Evolutionary conservation across 1,140 invertebrate species (phyloP).

Genomic region (Apis cerana): DNA sequence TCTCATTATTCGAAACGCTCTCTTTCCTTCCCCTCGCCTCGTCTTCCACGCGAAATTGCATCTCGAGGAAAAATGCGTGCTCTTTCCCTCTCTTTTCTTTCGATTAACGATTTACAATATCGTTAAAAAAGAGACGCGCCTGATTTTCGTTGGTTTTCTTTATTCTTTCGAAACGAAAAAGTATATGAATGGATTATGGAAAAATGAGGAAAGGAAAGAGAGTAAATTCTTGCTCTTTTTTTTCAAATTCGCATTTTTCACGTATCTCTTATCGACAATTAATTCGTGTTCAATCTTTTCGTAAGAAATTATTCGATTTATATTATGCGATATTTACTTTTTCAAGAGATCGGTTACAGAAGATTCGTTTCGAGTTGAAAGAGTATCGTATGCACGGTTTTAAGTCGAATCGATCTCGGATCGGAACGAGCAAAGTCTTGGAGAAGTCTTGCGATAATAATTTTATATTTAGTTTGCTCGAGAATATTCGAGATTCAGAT

Average conservation of each 20-base stretch:
- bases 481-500: slow-evolving; percentile 1
- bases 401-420: not conserved
- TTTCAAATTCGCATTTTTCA: too few species aligned
- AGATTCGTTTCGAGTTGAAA: not conserved
- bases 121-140: not conserved
- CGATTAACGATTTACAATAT: slow-evolving; percentile 21
- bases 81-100: not conserved
- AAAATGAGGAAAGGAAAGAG: too few species aligned
- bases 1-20: slow-evolving; percentile 53
- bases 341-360: not conserved
- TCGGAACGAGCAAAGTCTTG: not conserved
- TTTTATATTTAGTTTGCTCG: not conserved
- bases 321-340: not conserved
- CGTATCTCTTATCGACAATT: too few species aligned
- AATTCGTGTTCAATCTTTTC: too few species aligned
- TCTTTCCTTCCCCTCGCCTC: not conserved
- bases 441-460: not conserved
- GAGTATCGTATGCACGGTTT: not conserved
- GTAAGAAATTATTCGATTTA: not conserved
- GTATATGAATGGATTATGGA: too few species aligned
- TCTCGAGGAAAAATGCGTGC: not conserved
- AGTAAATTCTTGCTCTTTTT: too few species aligned
- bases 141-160: too few species aligned
- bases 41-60: not conserved
- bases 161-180: too few species aligned